Base-by-base conservation (phyloP, 2,113 vertebrate genomes). In the Aptenodytes patagonicus region DNA sequence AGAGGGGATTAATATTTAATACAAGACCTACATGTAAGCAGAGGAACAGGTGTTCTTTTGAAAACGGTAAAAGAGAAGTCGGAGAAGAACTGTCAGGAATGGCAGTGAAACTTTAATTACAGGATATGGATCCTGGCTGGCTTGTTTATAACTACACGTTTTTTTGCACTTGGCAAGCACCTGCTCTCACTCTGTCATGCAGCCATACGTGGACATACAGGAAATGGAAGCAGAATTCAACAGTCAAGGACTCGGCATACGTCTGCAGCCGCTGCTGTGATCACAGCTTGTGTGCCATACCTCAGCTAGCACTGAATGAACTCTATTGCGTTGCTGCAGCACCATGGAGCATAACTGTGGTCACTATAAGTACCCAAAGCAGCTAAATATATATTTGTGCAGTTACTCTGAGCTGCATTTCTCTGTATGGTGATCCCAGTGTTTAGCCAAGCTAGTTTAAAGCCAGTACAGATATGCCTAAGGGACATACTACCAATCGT, bases 101-200 rank as follows among this genome's bases (percentile, higher is more conserved):
- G 3, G 19, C 47, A 57, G 13, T 46, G 75, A 89, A 83, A 85
- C 40, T 77, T 84, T 95, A 95, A 93, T 91, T 96, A 66, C 90
- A 95, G 94, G 90, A 95, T 85, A 54, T 65, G 58, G 81, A 91
- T 94, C 93, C 90, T 97, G 88, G n/a, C 51, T 78, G 75, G 17
- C 54, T 97, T 93, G 51, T 83, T 94, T 94, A 10, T 69, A 87
- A 68, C 52, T 44, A 84, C 78, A 84, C 8, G 12, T 81, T 94
- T 91, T 71, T 64, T 79, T 69, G 78, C 55, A 47, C 70, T 71
- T 89, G 75, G 72, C 72, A 97, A 90, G 83, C 52, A 92, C 38
- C 84, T 93, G 64, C 9, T 88, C 17, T 47, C 47, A 24, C 49
- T 36, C 19, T 17, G 21, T 88, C 85, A 34, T 19, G 34, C 28